phyloP scores from a whole-genome alignment of 2,113 vertebrate species.

The Argyrosomus japonicus region DNA sequence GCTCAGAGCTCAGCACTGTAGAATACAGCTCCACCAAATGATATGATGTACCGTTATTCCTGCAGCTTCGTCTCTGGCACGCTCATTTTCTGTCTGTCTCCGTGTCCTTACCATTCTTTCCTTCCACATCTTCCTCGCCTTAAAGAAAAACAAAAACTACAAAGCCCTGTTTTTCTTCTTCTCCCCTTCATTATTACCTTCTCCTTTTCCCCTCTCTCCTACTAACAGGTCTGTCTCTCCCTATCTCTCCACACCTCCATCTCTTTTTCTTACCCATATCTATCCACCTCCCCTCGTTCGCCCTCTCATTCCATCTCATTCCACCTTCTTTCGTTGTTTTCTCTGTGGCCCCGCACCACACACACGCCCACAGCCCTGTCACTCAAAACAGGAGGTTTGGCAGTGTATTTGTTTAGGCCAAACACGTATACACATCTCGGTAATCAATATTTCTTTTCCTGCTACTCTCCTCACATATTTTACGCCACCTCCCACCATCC shows the following conservation, averaged over 20 bases:
- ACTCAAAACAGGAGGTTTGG: conserved; percentile 72
- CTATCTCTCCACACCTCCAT: conserved; percentile 61
- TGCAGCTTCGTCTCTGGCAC: conserved; percentile 38
- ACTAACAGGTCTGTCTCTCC: conserved; percentile 65
- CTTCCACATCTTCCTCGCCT: conserved; percentile 44
- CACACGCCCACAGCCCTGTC: conserved; percentile 47
- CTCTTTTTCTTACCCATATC: conserved; percentile 52
- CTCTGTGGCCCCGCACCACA: neutral
- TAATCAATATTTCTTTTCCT: conserved; percentile 83
- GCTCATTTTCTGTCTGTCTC: conserved; percentile 37
- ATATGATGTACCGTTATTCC: conserved; percentile 53
- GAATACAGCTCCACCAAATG: conserved; percentile 65
- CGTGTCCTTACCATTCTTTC: conserved; percentile 40
- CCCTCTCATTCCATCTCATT: conserved; percentile 54
- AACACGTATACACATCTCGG: conserved; percentile 79
- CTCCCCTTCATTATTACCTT: conserved; percentile 75
- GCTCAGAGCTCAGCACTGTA: conserved; percentile 53
- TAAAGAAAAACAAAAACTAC: conserved; percentile 39
- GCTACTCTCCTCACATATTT: conserved; percentile 78
- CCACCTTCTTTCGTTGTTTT: neutral
- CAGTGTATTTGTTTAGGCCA: conserved; percentile 78
- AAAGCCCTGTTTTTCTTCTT: conserved; percentile 49
- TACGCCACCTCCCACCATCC: conserved; percentile 53
- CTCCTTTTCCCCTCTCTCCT: conserved; percentile 64
- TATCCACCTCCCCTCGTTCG: conserved; percentile 35